A percentile compares a stretch with the other conserved stretches of the same genome.
Conservation (phyloP, 2,113 vertebrate genomes). For the Trematocara unimaculatum region DNA sequence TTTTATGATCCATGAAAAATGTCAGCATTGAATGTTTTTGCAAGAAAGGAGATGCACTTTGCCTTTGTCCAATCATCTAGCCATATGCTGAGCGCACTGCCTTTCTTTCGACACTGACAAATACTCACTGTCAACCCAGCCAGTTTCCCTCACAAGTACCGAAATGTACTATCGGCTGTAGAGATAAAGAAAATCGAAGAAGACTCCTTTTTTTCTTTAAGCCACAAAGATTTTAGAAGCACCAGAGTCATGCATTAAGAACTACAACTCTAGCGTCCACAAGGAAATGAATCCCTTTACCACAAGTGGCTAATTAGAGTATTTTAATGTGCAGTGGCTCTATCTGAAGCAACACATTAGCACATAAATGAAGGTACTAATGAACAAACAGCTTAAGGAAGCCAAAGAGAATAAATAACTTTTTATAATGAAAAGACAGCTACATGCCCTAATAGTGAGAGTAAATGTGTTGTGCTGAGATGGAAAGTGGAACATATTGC, state of each 20-base stretch:
- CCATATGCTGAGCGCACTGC: neutral
- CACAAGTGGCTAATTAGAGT: constrained; percentile 20
- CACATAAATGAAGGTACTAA: constrained; percentile 26
- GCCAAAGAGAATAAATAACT: neutral
- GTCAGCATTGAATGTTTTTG: neutral
- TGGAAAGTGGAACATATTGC: neutral
- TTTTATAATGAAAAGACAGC: constrained; percentile 8
- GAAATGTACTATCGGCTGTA: neutral
- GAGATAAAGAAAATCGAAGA: constrained; percentile 18
- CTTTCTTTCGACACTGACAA: neutral
- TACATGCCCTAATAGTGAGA: neutral
- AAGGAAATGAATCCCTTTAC: neutral
- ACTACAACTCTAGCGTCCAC: neutral
- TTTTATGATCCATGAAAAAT: neutral
- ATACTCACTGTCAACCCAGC: neutral
- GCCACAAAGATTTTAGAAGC: constrained; percentile 9
- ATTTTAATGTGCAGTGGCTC: neutral
- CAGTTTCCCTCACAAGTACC: constrained; percentile 13
- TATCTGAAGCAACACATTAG: constrained; percentile 32
- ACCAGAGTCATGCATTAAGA: neutral
- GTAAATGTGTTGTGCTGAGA: neutral
- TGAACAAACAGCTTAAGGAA: constrained; percentile 27
- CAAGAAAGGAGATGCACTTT: neutral
- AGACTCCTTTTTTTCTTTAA: neutral
- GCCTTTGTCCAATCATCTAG: neutral